Evolutionary conservation across 2,113 vertebrate species (phyloP).

Genomic region (Microtus pennsylvanicus): DNA sequence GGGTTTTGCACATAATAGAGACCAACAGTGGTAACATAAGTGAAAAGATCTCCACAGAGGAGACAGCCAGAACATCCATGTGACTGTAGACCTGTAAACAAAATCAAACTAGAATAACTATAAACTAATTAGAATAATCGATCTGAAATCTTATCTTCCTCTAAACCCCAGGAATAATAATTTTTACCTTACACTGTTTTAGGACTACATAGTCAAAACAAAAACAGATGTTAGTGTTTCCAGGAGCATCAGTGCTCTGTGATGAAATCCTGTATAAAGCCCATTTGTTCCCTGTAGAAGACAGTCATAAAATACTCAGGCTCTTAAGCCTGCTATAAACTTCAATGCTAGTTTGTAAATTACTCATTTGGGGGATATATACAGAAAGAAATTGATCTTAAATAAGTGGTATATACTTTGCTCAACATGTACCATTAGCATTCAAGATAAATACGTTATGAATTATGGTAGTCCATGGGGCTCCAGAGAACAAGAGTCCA

Average conservation of each 20-base stretch:
- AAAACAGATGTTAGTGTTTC: neutral
- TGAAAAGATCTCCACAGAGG: neutral
- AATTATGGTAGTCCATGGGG: neutral
- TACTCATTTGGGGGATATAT: neutral
- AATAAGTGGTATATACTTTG: neutral
- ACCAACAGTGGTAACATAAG: neutral
- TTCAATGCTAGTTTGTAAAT: neutral
- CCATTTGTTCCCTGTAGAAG: neutral
- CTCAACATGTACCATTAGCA: too few species aligned
- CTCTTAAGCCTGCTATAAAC: neutral
- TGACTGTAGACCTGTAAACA: neutral
- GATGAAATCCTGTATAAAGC: neutral
- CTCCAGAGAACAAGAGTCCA: neutral
- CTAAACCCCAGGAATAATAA: neutral
- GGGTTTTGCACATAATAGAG: neutral
- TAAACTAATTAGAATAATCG: conserved; percentile 30
- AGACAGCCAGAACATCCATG: neutral
- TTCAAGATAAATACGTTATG: neutral
- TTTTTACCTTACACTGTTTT: neutral
- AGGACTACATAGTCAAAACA: neutral
- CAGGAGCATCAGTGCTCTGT: neutral
- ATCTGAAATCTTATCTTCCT: neutral
- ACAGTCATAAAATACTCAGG: too few species aligned
- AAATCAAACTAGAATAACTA: neutral
- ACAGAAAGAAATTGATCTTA: neutral